phyloP scores from a whole-genome alignment of 2,113 vertebrate genomes.

The Fulica atra region DNA sequence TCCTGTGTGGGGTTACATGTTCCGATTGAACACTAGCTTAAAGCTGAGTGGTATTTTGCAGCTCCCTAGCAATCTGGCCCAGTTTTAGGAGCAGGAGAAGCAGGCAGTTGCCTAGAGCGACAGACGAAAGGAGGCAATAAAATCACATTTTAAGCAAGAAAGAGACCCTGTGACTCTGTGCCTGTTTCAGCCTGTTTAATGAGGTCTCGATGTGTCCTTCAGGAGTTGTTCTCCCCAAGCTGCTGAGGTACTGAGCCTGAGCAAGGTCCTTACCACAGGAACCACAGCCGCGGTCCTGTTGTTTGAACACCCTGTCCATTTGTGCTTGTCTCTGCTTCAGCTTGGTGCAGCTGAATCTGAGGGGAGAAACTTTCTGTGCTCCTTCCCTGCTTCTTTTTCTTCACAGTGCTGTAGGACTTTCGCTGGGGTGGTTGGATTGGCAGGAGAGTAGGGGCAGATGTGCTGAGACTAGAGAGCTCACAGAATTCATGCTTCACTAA shows the following conservation, averaged over 20 bases:
- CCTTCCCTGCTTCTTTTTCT: background rate
- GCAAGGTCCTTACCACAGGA: background rate
- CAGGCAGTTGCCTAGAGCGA: conserved; percentile 38
- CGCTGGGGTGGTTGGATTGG: conserved; percentile 24
- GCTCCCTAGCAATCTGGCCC: conserved; percentile 40
- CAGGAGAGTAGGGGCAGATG: conserved; percentile 52
- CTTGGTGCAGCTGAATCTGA: background rate
- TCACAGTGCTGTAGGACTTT: background rate
- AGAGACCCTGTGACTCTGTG: conserved; percentile 7
- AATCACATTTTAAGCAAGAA: conserved; percentile 40
- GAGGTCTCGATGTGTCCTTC: background rate
- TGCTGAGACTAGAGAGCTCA: conserved; percentile 36
- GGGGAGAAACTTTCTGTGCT: background rate
- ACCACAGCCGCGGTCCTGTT: background rate
- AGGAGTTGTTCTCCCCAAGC: background rate
- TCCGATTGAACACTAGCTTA: background rate
- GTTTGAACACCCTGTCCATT: background rate
- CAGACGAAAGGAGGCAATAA: conserved; percentile 43
- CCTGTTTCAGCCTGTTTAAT: background rate
- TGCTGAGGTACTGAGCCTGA: background rate
- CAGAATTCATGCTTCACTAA: conserved; percentile 42
- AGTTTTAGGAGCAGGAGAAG: background rate
- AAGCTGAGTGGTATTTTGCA: background rate
- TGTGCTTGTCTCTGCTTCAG: background rate
- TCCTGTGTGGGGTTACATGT: background rate